Conservation (phyloP, 2,797 vertebrate genomes). For the Threskiornis aethiopicus region DNA sequence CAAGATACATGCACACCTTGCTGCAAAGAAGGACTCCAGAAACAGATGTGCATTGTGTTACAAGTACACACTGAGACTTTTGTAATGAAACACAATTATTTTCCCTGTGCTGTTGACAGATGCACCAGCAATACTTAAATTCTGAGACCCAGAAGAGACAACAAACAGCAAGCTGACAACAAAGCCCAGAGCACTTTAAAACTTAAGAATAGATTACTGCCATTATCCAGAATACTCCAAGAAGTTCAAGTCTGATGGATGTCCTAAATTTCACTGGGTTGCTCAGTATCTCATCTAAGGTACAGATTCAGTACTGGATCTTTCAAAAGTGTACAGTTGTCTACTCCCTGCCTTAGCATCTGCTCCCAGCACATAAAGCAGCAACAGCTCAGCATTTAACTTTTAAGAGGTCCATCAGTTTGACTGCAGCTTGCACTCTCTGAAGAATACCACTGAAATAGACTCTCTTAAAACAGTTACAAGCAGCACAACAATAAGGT, state of each 20-base stretch:
- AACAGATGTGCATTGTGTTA: not conserved
- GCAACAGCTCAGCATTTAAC: not conserved
- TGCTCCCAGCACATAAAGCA: not conserved
- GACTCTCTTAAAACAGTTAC: not conserved
- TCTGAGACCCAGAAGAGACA: not conserved
- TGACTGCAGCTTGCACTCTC: not conserved
- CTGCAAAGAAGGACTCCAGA: not conserved
- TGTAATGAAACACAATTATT: not conserved
- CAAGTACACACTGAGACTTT: not conserved
- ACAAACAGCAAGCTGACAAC: not conserved
- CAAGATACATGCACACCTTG: not conserved
- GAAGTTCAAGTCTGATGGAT: not conserved
- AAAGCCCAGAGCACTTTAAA: not conserved
- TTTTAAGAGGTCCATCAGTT: not conserved
- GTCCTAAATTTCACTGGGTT: not conserved
- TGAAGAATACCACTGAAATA: not conserved
- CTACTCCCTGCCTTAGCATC: not conserved
- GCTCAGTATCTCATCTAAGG: not conserved
- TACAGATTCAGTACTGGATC: not conserved
- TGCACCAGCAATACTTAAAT: not conserved
- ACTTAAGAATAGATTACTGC: not conserved
- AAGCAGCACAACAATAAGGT: not conserved
- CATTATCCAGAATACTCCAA: not conserved
- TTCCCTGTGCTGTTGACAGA: rapidly evolving
- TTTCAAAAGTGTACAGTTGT: not conserved